Evolutionary conservation across 2,797 vertebrate genomes (phyloP).

Genomic region (Euthynnus affinis): DNA sequence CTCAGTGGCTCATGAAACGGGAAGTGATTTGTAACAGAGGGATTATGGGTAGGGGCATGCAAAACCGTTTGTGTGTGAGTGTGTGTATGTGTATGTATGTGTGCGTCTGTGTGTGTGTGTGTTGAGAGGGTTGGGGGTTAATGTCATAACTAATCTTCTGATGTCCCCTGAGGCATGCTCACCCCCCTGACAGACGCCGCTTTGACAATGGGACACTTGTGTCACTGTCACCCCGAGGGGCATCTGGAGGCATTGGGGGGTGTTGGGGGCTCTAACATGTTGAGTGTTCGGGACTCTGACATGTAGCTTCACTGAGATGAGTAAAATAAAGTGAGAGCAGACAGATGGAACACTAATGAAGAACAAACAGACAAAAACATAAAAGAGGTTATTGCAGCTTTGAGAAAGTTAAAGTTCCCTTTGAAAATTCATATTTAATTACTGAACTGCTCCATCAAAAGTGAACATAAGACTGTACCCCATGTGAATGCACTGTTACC

Average conservation of each 20-base stretch:
- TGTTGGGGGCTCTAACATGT: conserved; percentile 31
- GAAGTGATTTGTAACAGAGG: conserved; percentile 79
- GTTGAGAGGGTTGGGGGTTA: conserved; percentile 50
- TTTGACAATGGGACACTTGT: conserved; percentile 84
- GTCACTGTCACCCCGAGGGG: conserved; percentile 73
- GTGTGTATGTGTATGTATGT: conserved; percentile 44
- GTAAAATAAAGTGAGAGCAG: conserved; percentile 6
- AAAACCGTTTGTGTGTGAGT: conserved; percentile 37
- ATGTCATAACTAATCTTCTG: conserved; percentile 79
- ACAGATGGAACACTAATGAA: conserved; percentile 3
- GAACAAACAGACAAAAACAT: conserved; percentile 36
- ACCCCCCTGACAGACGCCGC: conserved; percentile 71
- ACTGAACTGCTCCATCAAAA: background rate
- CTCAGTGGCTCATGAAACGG: conserved; percentile 66
- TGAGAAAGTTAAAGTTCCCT: conserved; percentile 12
- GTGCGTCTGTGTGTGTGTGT: conserved; percentile 40
- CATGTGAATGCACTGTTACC: conserved; percentile 4
- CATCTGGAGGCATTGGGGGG: conserved; percentile 35
- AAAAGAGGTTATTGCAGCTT: background rate
- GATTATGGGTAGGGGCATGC: conserved; percentile 76
- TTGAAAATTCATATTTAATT: conserved; percentile 24
- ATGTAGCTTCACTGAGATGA: conserved; percentile 12
- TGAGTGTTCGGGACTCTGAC: conserved; percentile 51
- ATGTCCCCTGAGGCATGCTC: conserved; percentile 62
- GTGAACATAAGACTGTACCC: background rate